Percentiles rank a stretch among this genome's conserved stretches.
Conservation (phyloP, 2,113 vertebrate species). For the Campylomormyrus numenius region DNA sequence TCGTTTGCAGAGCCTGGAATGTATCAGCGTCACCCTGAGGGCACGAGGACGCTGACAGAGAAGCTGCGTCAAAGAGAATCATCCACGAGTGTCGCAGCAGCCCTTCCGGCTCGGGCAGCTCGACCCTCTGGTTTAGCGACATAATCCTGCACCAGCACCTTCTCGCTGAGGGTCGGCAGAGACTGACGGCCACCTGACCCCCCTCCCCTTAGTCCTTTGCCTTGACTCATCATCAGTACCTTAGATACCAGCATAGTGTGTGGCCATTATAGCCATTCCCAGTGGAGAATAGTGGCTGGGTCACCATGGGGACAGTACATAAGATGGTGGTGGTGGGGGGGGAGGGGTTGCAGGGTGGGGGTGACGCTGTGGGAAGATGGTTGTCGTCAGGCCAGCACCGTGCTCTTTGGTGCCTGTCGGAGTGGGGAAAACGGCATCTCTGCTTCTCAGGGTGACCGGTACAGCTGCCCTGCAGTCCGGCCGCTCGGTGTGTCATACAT, state of each 20-base stretch:
- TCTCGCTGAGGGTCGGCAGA: background rate
- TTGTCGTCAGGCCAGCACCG: background rate
- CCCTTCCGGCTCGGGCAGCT: background rate
- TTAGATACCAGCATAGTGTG: background rate
- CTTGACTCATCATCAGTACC: background rate
- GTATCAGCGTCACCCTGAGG: background rate
- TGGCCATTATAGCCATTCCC: background rate
- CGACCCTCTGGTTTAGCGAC: background rate
- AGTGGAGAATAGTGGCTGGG: background rate
- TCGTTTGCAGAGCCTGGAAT: background rate
- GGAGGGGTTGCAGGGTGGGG: background rate
- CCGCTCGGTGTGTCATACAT: background rate
- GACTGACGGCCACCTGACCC: background rate
- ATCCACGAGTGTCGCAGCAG: background rate
- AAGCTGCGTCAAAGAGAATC: background rate
- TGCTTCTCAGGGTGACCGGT: slow-evolving; percentile 5
- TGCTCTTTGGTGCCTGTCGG: background rate
- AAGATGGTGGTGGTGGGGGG: background rate
- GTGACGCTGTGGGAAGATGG: background rate
- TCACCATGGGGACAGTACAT: background rate
- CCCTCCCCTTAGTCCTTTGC: background rate
- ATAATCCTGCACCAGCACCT: background rate
- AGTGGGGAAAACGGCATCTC: background rate
- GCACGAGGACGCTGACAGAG: background rate
- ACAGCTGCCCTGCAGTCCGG: background rate